A percentile compares a stretch with the other conserved stretches of the same genome.
These are phyloP conservation scores for Stictocephala bisonia DNA, from an alignment of 2,888 invertebrate species.

Conservation along the genomic window DNA sequence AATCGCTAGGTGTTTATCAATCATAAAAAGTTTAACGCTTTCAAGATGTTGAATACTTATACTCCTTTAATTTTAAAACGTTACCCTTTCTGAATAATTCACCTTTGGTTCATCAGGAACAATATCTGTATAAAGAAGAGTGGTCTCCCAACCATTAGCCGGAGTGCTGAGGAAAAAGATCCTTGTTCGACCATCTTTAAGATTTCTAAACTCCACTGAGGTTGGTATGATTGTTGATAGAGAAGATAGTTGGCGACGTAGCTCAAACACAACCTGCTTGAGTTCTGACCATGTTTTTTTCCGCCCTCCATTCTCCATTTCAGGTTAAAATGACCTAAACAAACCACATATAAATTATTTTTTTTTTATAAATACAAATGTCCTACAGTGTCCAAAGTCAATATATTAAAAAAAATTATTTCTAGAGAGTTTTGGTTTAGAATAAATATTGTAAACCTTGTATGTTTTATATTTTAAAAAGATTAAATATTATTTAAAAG, in stretches of 20 bases:
- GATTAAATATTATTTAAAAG: too few relatives aligned
- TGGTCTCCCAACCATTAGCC: constrained; percentile 90
- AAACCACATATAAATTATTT: background rate
- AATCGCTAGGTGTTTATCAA: too few relatives aligned
- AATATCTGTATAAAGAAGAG: constrained; percentile 88
- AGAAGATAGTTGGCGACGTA: constrained; percentile 81
- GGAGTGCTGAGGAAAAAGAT: constrained; percentile 92
- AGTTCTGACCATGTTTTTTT: constrained; percentile 79
- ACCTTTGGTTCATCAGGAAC: constrained; percentile 55
- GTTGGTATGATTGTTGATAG: constrained; percentile 86
- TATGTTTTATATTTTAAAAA: too few relatives aligned
- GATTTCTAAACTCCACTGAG: constrained; percentile 81
- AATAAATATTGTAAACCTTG: too few relatives aligned
- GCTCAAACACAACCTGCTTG: constrained; percentile 81
- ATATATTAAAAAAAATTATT: too few relatives aligned
- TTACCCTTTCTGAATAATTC: too few relatives aligned
- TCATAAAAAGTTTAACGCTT: too few relatives aligned
- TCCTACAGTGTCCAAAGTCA: too few relatives aligned
- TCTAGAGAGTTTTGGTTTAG: too few relatives aligned
- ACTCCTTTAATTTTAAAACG: too few relatives aligned
- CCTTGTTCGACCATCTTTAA: constrained; percentile 82
- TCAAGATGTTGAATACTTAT: too few relatives aligned
- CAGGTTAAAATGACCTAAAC: constrained; percentile 30
- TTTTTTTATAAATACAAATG: too few relatives aligned
- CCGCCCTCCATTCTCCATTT: constrained; percentile 55